Evolutionary conservation across 2,888 invertebrate species (phyloP).

Genomic region (Lordiphosa fenestrarum): DNA sequence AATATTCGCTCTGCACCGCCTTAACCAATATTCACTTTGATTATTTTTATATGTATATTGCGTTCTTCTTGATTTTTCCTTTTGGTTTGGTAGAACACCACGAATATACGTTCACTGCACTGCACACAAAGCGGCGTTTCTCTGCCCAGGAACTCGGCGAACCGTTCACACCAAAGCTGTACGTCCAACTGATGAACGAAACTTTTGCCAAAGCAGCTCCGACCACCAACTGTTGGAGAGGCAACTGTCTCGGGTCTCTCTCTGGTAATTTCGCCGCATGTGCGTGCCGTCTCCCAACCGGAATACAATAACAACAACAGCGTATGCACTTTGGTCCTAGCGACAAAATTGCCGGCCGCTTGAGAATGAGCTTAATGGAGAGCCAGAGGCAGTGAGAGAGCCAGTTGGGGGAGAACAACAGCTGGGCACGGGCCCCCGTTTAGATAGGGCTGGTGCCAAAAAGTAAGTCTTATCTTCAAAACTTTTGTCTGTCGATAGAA

Average conservation of each 20-base stretch:
- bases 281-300: slow-evolving; percentile 28
- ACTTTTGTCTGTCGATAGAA: too few species aligned
- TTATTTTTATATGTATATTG: slow-evolving; percentile 12
- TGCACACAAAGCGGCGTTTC: slow-evolving; percentile 27
- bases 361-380: slow-evolving; percentile 6
- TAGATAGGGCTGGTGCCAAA: too few species aligned
- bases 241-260: slow-evolving; percentile 1
- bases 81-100: slow-evolving; percentile 55
- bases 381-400: neutral
- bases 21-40: slow-evolving; percentile 11
- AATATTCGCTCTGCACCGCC: too few species aligned
- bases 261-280: slow-evolving; percentile 11
- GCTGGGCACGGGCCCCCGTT: slow-evolving; percentile 21
- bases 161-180: slow-evolving; percentile 75
- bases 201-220: slow-evolving; percentile 44
- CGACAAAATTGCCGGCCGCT: slow-evolving; percentile 33
- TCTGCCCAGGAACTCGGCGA: slow-evolving; percentile 43
- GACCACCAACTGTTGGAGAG: neutral
- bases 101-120: slow-evolving; percentile 53
- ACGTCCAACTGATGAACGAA: slow-evolving; percentile 73
- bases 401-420: slow-evolving; percentile 10
- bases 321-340: slow-evolving; percentile 56
- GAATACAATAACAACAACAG: slow-evolving; percentile 38
- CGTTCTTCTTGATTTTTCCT: slow-evolving; percentile 18
- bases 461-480: too few species aligned